These are phyloP conservation scores for Nesidiocoris tenuis DNA, from an alignment of 2,888 invertebrate genomes.

Conservation along the genomic window DNA sequence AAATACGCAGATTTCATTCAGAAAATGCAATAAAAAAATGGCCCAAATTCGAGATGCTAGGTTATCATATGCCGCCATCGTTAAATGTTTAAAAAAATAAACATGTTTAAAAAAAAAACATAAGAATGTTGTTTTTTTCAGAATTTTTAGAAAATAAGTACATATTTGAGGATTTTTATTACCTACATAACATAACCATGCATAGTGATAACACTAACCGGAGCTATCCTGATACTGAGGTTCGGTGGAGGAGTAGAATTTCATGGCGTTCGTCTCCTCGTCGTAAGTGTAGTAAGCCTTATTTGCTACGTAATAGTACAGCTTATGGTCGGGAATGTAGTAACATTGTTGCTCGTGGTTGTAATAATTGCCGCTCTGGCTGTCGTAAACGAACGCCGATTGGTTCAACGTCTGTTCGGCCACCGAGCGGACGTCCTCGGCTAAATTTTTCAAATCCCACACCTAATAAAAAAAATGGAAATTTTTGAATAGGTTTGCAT, in stretches of 20 bases:
- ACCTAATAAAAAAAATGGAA: slow-evolving; percentile 19
- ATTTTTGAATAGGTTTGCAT: too few species aligned
- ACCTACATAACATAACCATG: too few species aligned
- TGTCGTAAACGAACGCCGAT: slow-evolving; percentile 81
- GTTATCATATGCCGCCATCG: too few species aligned
- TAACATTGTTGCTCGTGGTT: slow-evolving; percentile 87
- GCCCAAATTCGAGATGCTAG: too few species aligned
- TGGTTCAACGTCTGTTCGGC: slow-evolving; percentile 73
- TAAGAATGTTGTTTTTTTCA: too few species aligned
- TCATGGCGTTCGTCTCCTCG: slow-evolving; percentile 70
- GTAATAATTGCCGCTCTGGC: slow-evolving; percentile 83
- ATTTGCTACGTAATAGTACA: slow-evolving; percentile 85
- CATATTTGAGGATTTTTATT: too few species aligned
- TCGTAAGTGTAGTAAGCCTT: slow-evolving; percentile 83
- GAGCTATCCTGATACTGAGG: slow-evolving; percentile 12
- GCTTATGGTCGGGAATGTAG: slow-evolving; percentile 79
- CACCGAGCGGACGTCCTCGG: slow-evolving; percentile 74
- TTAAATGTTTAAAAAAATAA: too few species aligned
- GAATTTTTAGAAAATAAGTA: too few species aligned
- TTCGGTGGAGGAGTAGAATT: slow-evolving; percentile 65
- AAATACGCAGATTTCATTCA: too few species aligned
- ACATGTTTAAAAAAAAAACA: too few species aligned
- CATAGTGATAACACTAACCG: too few species aligned
- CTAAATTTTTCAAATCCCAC: slow-evolving; percentile 55
- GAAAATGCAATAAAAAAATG: too few species aligned